These are phyloP conservation scores for Aphidius ervi DNA, from an alignment of 1,140 invertebrate species.

Conservation along the genomic window DNA sequence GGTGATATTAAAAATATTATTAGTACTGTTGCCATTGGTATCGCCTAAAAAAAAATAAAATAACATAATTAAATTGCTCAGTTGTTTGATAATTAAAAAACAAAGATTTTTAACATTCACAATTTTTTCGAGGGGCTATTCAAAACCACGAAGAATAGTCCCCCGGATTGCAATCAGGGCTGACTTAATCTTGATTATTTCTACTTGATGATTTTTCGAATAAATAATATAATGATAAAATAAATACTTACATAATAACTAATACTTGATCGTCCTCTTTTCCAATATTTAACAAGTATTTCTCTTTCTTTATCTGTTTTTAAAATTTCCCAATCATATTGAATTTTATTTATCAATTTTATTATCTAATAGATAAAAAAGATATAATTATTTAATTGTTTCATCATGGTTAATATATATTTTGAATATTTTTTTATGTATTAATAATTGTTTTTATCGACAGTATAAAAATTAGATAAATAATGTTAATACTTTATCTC, in stretches of 20 bases:
- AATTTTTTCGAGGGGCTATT: not conserved
- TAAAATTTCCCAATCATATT: not conserved
- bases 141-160: too few relatives aligned
- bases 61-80: not conserved
- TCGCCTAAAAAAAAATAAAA: slow-evolving; percentile 18
- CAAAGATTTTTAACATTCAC: too few relatives aligned
- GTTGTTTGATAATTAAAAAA: not conserved
- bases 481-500: slow-evolving; percentile 12
- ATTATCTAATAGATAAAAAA: too few relatives aligned
- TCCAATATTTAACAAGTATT: too few relatives aligned
- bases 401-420: not conserved
- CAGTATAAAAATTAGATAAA: not conserved
- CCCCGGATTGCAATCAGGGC: too few relatives aligned
- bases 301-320: not conserved
- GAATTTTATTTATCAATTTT: slow-evolving; percentile 4
- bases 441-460: not conserved
- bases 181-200: too few relatives aligned
- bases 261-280: not conserved
- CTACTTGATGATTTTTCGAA: not conserved
- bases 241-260: slow-evolving; percentile 7
- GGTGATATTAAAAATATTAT: slow-evolving; percentile 4
- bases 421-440: not conserved
- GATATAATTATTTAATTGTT: too few relatives aligned
- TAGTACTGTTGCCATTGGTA: too few relatives aligned
- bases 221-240: not conserved